phyloP scores from a whole-genome alignment of 2,113 vertebrate species.

The Sphaerodactylus townsendi region DNA sequence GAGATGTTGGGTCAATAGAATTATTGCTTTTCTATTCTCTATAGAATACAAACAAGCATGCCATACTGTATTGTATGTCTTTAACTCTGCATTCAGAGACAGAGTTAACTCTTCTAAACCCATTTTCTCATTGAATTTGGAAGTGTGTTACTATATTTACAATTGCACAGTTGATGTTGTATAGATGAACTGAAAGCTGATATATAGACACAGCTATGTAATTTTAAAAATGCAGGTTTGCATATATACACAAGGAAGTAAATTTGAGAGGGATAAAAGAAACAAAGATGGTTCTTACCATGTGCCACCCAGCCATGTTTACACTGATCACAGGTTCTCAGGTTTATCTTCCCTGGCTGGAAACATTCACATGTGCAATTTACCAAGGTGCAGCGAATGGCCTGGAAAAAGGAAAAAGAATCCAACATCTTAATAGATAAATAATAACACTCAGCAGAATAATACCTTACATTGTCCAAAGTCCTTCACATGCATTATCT shows the following conservation, averaged over 20 bases:
- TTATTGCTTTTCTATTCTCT: slow-evolving; percentile 12
- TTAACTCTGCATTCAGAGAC: too few species aligned
- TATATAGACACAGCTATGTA: not conserved
- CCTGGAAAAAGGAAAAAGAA: slow-evolving; percentile 80
- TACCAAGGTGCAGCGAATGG: slow-evolving; percentile 97
- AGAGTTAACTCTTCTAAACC: too few species aligned
- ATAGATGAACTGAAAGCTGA: not conserved
- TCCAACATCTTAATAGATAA: slow-evolving; percentile 14
- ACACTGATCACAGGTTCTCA: slow-evolving; percentile 98
- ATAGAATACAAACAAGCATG: fast-evolving
- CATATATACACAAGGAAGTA: not conserved
- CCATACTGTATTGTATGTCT: not conserved
- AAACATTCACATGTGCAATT: slow-evolving; percentile 99
- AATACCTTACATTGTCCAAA: not conserved
- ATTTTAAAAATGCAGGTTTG: too few species aligned
- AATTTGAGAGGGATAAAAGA: slow-evolving; percentile 13
- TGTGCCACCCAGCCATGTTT: slow-evolving; percentile 99
- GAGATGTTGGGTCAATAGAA: not conserved
- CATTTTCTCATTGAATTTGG: too few species aligned
- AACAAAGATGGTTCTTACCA: slow-evolving; percentile 78
- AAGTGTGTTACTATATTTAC: too few species aligned
- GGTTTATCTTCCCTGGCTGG: slow-evolving; percentile 98
- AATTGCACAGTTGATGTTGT: not conserved
- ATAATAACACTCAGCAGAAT: not conserved
- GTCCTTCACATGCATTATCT: not conserved